phyloP scores from a whole-genome alignment of 2,888 invertebrate species.

The Scaptodrosophila latifasciaeformis region DNA sequence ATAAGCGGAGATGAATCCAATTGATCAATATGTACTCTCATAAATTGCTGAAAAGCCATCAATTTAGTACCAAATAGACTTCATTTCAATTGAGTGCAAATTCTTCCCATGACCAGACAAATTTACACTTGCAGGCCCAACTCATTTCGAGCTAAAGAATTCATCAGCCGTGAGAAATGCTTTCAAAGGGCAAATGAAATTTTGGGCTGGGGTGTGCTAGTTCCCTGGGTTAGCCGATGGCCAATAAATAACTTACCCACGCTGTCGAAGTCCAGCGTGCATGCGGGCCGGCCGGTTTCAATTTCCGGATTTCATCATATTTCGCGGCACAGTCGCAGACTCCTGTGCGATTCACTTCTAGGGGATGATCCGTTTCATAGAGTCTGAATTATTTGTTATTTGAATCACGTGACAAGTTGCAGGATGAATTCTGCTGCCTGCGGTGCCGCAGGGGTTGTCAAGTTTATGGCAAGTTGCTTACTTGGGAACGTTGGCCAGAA shows the following conservation, averaged over 20 bases:
- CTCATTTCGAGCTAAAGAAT: conserved; percentile 1
- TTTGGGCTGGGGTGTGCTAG: conserved; percentile 10
- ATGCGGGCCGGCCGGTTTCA: conserved; percentile 53
- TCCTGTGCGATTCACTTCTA: no score
- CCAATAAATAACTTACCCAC: conserved; percentile 56
- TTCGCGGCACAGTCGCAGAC: conserved; percentile 21
- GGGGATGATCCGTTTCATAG: conserved; percentile 68
- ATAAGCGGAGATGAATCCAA: no score
- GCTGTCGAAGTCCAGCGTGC: conserved; percentile 22
- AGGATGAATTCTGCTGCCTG: no score
- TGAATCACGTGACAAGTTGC: conserved; percentile 72
- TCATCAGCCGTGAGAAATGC: conserved; percentile 50
- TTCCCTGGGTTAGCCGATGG: conserved; percentile 20
- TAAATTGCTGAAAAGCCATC: no score
- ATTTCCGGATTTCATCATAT: conserved; percentile 33
- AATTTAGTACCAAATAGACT: no score
- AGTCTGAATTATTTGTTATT: conserved; percentile 62
- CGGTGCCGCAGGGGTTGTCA: conserved; percentile 3
- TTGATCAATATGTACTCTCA: no score
- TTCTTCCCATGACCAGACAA: conserved; percentile 60
- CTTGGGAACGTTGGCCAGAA: conserved; percentile 53
- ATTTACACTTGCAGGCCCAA: conserved; percentile 50
- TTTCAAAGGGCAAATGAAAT: conserved; percentile 23
- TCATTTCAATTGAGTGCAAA: no score
- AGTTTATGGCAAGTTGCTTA: not conserved